Evolutionary conservation across 2,888 invertebrate species (phyloP), one percentile per base, ranked within the genome.

Genomic region (Caenorhabditis angaria): DNA sequence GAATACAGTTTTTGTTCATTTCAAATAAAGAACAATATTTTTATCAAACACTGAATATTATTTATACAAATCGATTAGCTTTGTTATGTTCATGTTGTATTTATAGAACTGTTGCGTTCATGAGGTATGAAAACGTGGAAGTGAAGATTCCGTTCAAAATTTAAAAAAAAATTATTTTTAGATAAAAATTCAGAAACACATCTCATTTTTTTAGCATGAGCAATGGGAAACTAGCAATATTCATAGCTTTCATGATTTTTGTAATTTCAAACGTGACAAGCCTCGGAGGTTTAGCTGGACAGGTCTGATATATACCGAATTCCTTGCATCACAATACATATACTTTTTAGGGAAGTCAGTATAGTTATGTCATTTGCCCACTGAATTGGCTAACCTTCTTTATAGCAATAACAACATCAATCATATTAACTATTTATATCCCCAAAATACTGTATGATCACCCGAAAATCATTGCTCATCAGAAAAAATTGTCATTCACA

Each of bases 21-120:
- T 50, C 61, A 12, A 61, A 48, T 4, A 61, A 32, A 50, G 61
- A 61, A 24, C 25, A 32, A 2, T 57, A 57, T n/a, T 66, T 61
- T 20, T 61, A 25, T 47, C 66, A 66, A 57, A 24, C 41, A 5
- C 25, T 66, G 1, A 66, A 61, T 24, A 57, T 66, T 5, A 61
- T 66, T 1, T 66, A 61, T 25, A 51, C 61, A 1, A 66, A 66
- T 51, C 47, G 66, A 28, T 56, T 66, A 20, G 61, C 66, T 14
- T 25, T 66, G 2, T 29, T 66, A 2, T n/a, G 61, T 0, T 66
- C 66, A 18, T 66, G 66, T 41, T 66, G 61, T 35, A 14, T 66
- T 0, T 66, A 66, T 28, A 12, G 66, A 22, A 57, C 66, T 0
- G 35, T 66, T 14, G 35, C 66, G 14, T 66, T 66, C 47, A 51